These are phyloP conservation scores for Plodia interpunctella DNA, from an alignment of 1,140 invertebrate genomes.

Conservation along the genomic window DNA sequence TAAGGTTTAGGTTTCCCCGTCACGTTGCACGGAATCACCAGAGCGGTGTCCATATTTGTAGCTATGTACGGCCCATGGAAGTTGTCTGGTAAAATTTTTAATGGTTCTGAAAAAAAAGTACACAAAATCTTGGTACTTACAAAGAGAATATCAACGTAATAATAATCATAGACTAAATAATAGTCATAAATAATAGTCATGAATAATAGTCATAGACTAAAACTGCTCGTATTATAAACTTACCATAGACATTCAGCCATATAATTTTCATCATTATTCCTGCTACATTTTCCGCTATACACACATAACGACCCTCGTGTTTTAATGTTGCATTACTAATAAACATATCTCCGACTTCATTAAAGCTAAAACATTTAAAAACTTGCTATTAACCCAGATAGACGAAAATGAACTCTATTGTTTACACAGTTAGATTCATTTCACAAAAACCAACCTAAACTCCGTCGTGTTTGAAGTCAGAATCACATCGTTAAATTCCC, in stretches of 20 bases:
- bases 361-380: conserved; percentile 42
- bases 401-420: too few species aligned
- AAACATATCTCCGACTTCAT: conserved; percentile 47
- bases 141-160: too few species aligned
- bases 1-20: conserved; percentile 57
- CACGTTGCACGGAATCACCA: conserved; percentile 48
- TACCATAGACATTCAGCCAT: conserved; percentile 52
- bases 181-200: too few species aligned
- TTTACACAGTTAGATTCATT: too few species aligned
- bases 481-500: conserved; percentile 42
- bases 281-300: conserved; percentile 57
- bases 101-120: conserved; percentile 47
- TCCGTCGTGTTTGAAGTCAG: conserved; percentile 45
- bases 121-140: too few species aligned
- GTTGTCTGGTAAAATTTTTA: conserved; percentile 46
- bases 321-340: conserved; percentile 37
- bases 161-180: too few species aligned
- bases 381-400: too few species aligned
- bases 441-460: conserved; percentile 41
- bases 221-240: too few species aligned
- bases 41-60: conserved; percentile 41
- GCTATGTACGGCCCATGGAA: conserved; percentile 51
- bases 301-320: conserved; percentile 50
- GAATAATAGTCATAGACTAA: too few species aligned
- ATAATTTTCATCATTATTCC: conserved; percentile 49